Evolutionary conservation across 2,113 vertebrate species (phyloP).

Genomic region (Mixornis gularis): DNA sequence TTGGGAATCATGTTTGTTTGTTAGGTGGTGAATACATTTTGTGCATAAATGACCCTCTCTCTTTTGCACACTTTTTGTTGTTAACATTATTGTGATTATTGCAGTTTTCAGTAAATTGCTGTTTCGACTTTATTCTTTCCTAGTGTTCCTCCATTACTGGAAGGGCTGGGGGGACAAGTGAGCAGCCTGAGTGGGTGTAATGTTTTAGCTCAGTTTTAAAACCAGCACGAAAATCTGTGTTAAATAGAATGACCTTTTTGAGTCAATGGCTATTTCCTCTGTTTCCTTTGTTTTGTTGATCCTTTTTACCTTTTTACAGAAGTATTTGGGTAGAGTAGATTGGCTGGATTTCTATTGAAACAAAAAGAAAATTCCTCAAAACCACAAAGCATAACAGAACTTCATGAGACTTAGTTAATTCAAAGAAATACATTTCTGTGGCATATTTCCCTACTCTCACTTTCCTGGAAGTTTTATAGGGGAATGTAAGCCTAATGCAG

Average conservation of each 20-base stretch:
- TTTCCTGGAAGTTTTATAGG: background rate
- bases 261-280: background rate
- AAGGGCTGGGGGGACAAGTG: background rate
- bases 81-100: background rate
- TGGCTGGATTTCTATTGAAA: background rate
- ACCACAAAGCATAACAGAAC: background rate
- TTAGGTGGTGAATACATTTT: rapidly evolving
- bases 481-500: background rate
- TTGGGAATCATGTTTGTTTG: background rate
- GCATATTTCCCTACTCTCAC: background rate
- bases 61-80: background rate
- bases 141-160: rapidly evolving
- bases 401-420: background rate
- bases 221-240: background rate
- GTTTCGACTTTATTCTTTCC: background rate
- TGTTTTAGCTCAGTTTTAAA: background rate
- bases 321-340: background rate
- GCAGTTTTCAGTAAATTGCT: background rate
- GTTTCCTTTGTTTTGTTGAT: background rate
- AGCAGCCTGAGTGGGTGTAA: background rate
- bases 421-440: background rate
- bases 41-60: background rate
- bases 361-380: background rate
- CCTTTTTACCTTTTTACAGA: background rate
- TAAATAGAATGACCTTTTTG: background rate